Conservation (phyloP, 2,888 invertebrate species). For the Mycalesis mineus region DNA sequence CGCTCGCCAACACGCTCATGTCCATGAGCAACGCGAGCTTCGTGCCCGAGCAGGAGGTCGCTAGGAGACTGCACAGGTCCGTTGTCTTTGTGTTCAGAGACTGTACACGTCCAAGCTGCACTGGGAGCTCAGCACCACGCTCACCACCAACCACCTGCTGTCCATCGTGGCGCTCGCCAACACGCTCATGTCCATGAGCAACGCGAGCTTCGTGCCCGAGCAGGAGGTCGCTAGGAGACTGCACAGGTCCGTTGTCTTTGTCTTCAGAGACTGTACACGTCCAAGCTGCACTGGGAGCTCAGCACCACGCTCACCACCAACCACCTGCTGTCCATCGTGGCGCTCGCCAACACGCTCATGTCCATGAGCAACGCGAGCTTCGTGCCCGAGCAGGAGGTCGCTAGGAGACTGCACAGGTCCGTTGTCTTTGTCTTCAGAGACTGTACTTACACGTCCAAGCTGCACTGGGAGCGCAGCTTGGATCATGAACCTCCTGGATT, state of each 20-base stretch:
- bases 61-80: too few relatives aligned
- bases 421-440: conserved; percentile 44
- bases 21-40: too few relatives aligned
- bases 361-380: conserved; percentile 98
- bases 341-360: conserved; percentile 97
- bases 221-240: conserved; percentile 88
- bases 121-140: conserved; percentile 96
- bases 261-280: conserved; percentile 84
- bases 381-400: conserved; percentile 90
- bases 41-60: too few relatives aligned
- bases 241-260: conserved; percentile 74
- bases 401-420: conserved; percentile 85
- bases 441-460: conserved; percentile 90
- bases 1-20: too few relatives aligned
- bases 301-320: conserved; percentile 97
- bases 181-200: conserved; percentile 98
- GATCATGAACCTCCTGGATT: conserved; percentile 92
- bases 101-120: conserved; percentile 92
- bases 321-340: conserved; percentile 95
- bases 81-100: conserved; percentile 45
- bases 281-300: conserved; percentile 96
- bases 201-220: conserved; percentile 94
- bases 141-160: conserved; percentile 97
- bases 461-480: conserved; percentile 98
- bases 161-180: conserved; percentile 96